Evolutionary conservation across 1,140 invertebrate genomes (phyloP).

Genomic region (Parapsyche elsis): DNA sequence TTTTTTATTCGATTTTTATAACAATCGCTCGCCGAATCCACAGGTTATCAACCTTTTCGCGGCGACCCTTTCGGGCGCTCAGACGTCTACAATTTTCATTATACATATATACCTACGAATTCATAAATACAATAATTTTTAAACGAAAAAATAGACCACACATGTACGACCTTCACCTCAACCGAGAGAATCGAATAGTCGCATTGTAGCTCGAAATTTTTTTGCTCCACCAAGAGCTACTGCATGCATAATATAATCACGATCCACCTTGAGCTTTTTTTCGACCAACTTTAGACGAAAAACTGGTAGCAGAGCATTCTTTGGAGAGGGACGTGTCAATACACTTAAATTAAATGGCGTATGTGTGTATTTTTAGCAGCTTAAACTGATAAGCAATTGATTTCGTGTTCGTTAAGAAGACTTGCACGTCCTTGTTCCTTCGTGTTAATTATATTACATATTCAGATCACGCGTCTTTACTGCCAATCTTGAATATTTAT

Average conservation of each 20-base stretch:
- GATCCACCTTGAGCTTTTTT: slow-evolving; percentile 9
- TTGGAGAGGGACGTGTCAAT: not conserved
- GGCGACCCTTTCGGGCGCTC: not conserved
- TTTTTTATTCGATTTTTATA: not conserved
- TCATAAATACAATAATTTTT: not conserved
- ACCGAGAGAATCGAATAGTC: not conserved
- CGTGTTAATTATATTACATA: slow-evolving; percentile 2
- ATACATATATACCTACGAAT: not conserved
- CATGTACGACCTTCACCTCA: slow-evolving; percentile 25
- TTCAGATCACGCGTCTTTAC: not conserved
- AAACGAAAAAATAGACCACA: not conserved
- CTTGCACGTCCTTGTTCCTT: not conserved
- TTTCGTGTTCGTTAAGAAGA: not conserved
- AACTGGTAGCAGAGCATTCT: slow-evolving; percentile 5
- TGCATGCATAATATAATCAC: slow-evolving; percentile 4
- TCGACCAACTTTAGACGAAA: not conserved
- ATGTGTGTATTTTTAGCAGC: not conserved
- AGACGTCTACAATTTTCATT: not conserved
- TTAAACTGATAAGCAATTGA: not conserved
- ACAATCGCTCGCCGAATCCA: not conserved
- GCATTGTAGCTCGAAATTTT: not conserved
- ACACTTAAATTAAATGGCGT: not conserved
- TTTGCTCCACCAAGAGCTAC: not conserved
- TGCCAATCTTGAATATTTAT: not conserved
- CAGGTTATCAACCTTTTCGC: not conserved